A percentile compares a stretch with the other conserved stretches of the same genome.
Evolutionary conservation across 1,140 invertebrate genomes (phyloP).

Genomic region (Sinella curviseta): DNA sequence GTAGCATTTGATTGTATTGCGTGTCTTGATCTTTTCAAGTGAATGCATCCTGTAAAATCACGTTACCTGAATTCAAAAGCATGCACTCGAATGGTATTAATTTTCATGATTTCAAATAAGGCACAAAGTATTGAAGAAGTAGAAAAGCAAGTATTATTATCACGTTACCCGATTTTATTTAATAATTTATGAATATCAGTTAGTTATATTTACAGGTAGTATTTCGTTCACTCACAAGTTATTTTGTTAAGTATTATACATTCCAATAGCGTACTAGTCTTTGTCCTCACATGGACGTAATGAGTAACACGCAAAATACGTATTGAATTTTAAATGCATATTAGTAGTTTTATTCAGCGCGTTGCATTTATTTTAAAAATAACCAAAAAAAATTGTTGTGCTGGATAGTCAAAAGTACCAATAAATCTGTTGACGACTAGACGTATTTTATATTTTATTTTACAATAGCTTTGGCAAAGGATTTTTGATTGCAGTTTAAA

Average conservation of each 20-base stretch:
- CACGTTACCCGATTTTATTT: constrained; percentile 9
- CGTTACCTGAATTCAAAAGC: background rate
- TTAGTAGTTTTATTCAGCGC: background rate
- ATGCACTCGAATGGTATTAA: background rate
- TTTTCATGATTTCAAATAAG: background rate
- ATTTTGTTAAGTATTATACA: constrained; percentile 24
- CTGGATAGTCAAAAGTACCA: too few relatives aligned
- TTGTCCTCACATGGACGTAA: too few relatives aligned
- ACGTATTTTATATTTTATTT: too few relatives aligned
- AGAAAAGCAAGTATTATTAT: too few relatives aligned
- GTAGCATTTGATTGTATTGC: too few relatives aligned
- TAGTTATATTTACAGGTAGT: too few relatives aligned
- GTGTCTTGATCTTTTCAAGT: too few relatives aligned
- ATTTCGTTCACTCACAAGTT: constrained; percentile 3
- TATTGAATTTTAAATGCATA: background rate
- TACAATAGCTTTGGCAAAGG: too few relatives aligned
- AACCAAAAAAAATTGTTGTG: too few relatives aligned
- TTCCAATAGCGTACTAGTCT: constrained; percentile 20
- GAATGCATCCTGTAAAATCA: too few relatives aligned
- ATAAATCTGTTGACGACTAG: too few relatives aligned
- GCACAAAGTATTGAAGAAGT: background rate
- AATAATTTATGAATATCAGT: background rate
- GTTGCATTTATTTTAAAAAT: background rate
- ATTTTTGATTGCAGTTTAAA: too few relatives aligned
- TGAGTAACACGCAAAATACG: background rate